Base-by-base conservation (phyloP, 2,113 vertebrate species). In the Rhizomys pruinosus region DNA sequence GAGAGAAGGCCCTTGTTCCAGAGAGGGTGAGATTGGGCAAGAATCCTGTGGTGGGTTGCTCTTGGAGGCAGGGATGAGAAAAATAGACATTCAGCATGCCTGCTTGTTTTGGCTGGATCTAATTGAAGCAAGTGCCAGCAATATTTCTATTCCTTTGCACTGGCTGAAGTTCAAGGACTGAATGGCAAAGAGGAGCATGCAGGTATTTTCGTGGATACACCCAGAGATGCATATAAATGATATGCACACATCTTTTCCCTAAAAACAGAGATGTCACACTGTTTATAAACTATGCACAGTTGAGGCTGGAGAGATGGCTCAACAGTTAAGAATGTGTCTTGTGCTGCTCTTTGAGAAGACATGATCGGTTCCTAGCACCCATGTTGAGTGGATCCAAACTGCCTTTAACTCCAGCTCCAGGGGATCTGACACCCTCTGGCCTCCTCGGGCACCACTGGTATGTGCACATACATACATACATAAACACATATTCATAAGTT, bases 101-200 rank as follows among this genome's bases (percentile, higher is more conserved):
- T 22, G 94, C 92, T 97, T 97, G 55, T 95, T 93, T 97, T 96
- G 96, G 97, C 96, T 84, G 74, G 32, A 20, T 86, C 69, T 69
- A 15, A 68, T 3, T 23, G 76, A 95, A 68, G 22, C 27, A 7
- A 42, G 20, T 39, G 96, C 96, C 97, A 97, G 95, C 63, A 66
- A 86, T 93, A 89, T 96, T 95, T 94, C 95, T 92, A 52, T 84
- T 93, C 72, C 85, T 96, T 86, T 85, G 84, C 32, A 68, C 86
- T 97, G 96, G 95, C 92, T 84, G n/a, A 69, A 95, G 82, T 93
- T 95, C 95, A 94, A 93, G 85, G 25, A 74, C 8, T 77, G 34
- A 92, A 92, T 5, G 90, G 71, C 93, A 92, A 92, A 93, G 29
- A 52, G 66, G 29, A 89, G 16, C 3, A 16, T 7, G 4, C 92